Evolutionary conservation across 92 coral and sea anemone genomes (phyloP).

Genomic region (Diadumene lineata): DNA sequence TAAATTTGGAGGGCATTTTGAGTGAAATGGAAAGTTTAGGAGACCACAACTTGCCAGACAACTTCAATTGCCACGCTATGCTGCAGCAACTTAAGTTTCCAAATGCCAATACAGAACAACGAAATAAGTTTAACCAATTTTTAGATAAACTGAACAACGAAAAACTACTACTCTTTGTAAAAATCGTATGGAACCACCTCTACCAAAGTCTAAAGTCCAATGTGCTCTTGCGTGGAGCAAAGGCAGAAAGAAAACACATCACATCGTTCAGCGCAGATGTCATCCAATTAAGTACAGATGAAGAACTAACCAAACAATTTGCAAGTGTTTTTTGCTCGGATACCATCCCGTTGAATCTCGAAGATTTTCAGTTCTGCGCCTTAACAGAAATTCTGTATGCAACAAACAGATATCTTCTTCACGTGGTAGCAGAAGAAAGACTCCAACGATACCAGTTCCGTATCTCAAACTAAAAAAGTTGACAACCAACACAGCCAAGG

Average conservation of each 20-base stretch:
- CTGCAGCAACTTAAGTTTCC: neutral
- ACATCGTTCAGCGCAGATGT: neutral
- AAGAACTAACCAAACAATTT: neutral
- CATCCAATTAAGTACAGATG: neutral
- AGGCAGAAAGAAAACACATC: neutral
- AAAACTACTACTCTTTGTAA: neutral
- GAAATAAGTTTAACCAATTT: neutral
- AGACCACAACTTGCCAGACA: neutral
- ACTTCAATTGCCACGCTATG: neutral
- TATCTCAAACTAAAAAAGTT: no score
- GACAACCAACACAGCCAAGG: slow-evolving; percentile 34
- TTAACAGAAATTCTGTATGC: neutral
- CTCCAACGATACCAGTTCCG: no score
- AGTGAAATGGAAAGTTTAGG: neutral
- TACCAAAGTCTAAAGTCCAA: neutral
- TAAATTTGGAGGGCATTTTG: neutral
- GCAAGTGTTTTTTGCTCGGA: neutral
- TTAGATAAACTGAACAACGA: neutral
- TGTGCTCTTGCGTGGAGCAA: neutral
- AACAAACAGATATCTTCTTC: neutral
- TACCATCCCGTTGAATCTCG: neutral
- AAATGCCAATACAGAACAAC: neutral
- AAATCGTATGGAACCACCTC: neutral
- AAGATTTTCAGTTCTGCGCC: neutral
- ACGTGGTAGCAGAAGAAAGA: no score